These are phyloP conservation scores for Macrobrachium rosenbergii DNA, from an alignment of 1,140 invertebrate species.

Conservation along the genomic window DNA sequence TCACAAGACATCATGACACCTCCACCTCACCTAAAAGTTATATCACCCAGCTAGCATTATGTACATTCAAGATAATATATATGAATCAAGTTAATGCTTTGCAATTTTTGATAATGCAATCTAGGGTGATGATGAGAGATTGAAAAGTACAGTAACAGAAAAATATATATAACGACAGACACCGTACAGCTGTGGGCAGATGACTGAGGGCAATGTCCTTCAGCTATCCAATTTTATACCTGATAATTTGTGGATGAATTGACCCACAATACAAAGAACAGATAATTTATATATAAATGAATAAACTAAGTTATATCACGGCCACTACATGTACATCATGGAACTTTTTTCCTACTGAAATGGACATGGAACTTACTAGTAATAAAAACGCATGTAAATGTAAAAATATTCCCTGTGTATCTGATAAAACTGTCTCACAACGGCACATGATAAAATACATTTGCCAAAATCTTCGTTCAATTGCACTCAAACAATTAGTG, in stretches of 20 bases:
- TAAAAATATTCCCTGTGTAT: constrained; percentile 64
- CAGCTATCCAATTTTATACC: constrained; percentile 8
- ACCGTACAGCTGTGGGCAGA: background rate
- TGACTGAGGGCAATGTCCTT: background rate
- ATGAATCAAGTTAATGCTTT: constrained; percentile 2
- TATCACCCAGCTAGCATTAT: constrained; percentile 51
- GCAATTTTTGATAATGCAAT: constrained; percentile 30
- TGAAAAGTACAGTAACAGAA: constrained; percentile 2
- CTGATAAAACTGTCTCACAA: constrained; percentile 61
- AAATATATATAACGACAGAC: background rate
- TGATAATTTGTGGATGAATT: constrained; percentile 50
- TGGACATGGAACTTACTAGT: constrained; percentile 63
- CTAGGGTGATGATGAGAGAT: constrained; percentile 19
- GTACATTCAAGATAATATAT: constrained; percentile 44
- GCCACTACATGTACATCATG: constrained; percentile 57
- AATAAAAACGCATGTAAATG: constrained; percentile 64
- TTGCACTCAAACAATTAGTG: constrained; percentile 41
- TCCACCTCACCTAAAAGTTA: constrained; percentile 53
- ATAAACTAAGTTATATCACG: constrained; percentile 58
- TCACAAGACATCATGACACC: constrained; percentile 42
- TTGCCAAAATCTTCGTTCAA: constrained; percentile 53
- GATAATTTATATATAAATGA: constrained; percentile 41
- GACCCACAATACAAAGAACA: constrained; percentile 45
- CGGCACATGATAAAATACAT: constrained; percentile 62
- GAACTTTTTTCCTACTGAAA: constrained; percentile 57